Base-by-base conservation (phyloP, 2,888 invertebrate species). In the Epirrhoe alternata region DNA sequence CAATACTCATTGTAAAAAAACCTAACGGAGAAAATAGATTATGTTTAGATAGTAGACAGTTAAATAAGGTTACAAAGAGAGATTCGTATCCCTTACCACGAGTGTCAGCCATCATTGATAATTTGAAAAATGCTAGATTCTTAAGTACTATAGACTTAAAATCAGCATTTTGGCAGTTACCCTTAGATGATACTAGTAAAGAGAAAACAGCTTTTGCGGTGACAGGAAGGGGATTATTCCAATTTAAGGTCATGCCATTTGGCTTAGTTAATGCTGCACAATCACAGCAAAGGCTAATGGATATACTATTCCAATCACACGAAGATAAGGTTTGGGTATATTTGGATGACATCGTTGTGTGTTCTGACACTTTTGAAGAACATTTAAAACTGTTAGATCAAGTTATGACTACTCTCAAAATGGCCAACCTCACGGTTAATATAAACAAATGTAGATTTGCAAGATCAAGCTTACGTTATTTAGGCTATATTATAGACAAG, bases 131-230 rank as follows among this genome's bases (percentile, higher is more conserved):
- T 45, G 71, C 69, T 0, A 56, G 47, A 14, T 71, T 51, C 42
- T 53, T 73, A 6, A 59, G 53, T 10, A 70, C 73, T 0, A 10
- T 74, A 7, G 72, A 74, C 30, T 33, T 72, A 10, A 61, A 62
- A 42, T 69, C 70, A 0, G 73, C 73, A 0, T 74, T 72, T 60
- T 74, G 74, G 72, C 74, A 74, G 50, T 64, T 74, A 7, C 64
- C 66, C 0, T 31, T 74, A 0, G 64, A 70, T 1, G 50, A 58
- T 8, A 17, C 24, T 0, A 65, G 63, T 17, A 72, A 56, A 50
- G 69, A 69, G 38, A 74, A 71, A 49, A 72, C 74, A 7, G 70
- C 74, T 5, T 64, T 64, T 50, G 54, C 54, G 6, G 68, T 70
- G 1, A 17, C 17, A 45, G 45, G 45, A 45, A 45, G 45, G 14